Evolutionary conservation across 1,140 invertebrate genomes (phyloP).

Genomic region (Brachionus plicatilis): DNA sequence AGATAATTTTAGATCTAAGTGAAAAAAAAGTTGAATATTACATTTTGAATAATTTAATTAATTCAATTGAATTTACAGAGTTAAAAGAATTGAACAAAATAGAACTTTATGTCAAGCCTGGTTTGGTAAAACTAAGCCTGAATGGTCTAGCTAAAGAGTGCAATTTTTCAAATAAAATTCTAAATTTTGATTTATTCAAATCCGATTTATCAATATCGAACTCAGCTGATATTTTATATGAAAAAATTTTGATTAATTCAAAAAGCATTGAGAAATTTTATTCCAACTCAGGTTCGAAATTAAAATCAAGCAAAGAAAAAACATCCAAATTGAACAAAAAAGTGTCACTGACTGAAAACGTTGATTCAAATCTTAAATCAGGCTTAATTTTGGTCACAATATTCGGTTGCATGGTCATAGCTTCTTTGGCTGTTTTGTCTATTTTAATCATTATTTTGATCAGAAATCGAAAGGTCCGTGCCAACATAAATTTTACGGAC

Average conservation of each 20-base stretch:
- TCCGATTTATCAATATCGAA: background rate
- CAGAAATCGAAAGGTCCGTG: background rate
- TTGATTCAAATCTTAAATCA: background rate
- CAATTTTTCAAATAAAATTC: background rate
- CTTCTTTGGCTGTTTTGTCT: background rate
- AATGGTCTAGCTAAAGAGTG: background rate
- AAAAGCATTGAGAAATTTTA: background rate
- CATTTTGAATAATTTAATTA: background rate
- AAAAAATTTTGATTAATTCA: background rate
- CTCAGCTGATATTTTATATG: background rate
- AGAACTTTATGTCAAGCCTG: background rate
- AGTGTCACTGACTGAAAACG: background rate
- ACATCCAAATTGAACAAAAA: background rate
- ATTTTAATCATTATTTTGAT: background rate
- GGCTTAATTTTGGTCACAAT: background rate
- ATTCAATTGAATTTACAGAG: background rate
- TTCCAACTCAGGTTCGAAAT: background rate
- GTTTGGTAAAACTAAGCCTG: background rate
- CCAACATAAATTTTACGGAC: background rate
- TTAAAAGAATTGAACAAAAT: background rate
- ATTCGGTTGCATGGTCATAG: background rate
- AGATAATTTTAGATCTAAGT: background rate
- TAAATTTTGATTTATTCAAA: slow-evolving; percentile 14
- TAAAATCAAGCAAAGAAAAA: background rate
- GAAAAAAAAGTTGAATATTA: background rate